A percentile compares a stretch with the other conserved stretches of the same genome.
These are phyloP conservation scores for Megaceryle alcyon DNA, from an alignment of 2,797 vertebrate genomes.

Conservation along the genomic window DNA sequence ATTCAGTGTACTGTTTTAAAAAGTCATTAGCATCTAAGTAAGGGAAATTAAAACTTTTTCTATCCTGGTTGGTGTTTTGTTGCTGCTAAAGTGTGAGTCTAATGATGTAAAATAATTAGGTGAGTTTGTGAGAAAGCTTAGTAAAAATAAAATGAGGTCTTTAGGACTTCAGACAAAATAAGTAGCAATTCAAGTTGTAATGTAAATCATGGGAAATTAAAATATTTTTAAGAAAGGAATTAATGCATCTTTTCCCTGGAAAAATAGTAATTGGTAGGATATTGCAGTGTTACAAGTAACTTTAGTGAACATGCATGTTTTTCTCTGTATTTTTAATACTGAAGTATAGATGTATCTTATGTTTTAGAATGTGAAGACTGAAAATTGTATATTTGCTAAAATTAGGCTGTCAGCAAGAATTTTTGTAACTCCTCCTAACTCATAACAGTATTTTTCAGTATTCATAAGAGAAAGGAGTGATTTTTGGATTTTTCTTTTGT, in stretches of 20 bases:
- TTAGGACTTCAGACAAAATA: neutral
- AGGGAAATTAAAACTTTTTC: neutral
- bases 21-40: neutral
- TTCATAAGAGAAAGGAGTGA: neutral
- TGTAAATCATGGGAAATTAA: neutral
- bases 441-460: neutral
- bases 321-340: neutral
- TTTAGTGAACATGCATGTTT: neutral
- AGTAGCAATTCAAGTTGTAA: neutral
- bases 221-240: neutral
- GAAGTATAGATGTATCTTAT: neutral
- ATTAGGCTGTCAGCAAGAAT: neutral
- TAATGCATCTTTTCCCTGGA: neutral
- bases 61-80: neutral
- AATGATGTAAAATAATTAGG: neutral
- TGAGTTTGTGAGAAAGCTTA: neutral
- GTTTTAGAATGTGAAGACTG: neutral
- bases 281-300: neutral
- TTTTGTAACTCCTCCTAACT: neutral
- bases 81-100: neutral
- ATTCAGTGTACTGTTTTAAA: neutral
- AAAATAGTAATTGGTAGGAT: neutral
- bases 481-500: neutral
- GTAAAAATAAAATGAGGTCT: neutral
- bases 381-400: neutral